Conservation (phyloP, 2,113 vertebrate genomes). For the Eubucco bourcierii region DNA sequence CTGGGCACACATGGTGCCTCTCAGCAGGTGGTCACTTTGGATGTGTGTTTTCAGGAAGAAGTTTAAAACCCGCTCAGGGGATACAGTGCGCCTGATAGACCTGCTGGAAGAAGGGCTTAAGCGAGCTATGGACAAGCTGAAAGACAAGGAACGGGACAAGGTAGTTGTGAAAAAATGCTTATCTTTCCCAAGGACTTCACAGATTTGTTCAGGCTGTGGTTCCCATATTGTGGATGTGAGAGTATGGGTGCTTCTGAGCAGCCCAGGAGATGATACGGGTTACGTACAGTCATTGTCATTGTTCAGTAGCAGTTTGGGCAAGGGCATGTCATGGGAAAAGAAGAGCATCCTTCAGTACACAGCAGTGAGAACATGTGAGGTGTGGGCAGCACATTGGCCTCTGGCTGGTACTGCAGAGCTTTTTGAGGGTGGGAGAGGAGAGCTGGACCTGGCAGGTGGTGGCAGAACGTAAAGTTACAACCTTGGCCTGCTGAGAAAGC, state of each 20-base stretch:
- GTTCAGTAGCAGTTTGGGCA: too few relatives aligned
- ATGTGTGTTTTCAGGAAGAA: conserved; percentile 85
- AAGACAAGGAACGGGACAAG: conserved; percentile 95
- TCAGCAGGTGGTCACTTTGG: not conserved
- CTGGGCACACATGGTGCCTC: not conserved
- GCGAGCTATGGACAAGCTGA: conserved; percentile 95
- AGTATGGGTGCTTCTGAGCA: not conserved
- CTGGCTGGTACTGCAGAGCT: not conserved
- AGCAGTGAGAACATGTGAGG: not conserved
- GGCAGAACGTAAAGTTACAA: not conserved
- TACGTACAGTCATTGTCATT: not conserved
- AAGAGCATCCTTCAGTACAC: not conserved
- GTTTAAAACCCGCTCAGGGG: conserved; percentile 97
- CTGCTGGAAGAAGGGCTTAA: conserved; percentile 93
- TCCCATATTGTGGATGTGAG: not conserved
- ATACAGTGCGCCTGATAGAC: conserved; percentile 91
- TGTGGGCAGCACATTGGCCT: not conserved
- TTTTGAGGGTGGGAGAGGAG: not conserved
- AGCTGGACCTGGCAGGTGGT: not conserved
- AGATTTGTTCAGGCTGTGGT: not conserved
- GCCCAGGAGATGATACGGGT: not conserved
- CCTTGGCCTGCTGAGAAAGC: not conserved
- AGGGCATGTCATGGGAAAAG: not conserved
- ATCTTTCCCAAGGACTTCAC: not conserved
- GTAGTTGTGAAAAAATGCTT: conserved; percentile 61